Evolutionary conservation across 2,113 vertebrate genomes (phyloP), one percentile per base, ranked within the genome.

Genomic region (Eurypyga helias): DNA sequence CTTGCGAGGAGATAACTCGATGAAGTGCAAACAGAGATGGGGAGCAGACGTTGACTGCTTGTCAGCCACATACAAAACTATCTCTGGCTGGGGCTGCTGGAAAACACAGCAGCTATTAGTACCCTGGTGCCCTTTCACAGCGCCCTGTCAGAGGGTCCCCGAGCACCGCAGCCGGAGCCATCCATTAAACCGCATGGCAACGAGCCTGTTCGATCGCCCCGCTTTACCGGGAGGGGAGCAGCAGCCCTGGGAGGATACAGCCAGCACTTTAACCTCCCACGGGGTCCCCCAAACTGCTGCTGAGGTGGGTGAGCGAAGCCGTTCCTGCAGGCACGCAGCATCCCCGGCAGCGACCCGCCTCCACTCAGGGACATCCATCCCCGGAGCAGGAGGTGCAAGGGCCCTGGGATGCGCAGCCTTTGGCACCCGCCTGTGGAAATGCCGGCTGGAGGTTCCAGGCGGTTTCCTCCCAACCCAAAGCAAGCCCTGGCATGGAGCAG

Each of bases 11-110:
- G 97, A 98, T 98, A 98, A 96, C 97, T 94, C 85, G 93, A 97
- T 97, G 96, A 97, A 97, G 96, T 98, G 96, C 96, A 97, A 97
- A 98, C 96, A 97, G 97, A 98, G 96, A 95, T 87, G 62, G 92
- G 96, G 95, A 97, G 94, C 96, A 96, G 97, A 97, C 61, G 33
- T 15, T 89, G 92, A 95, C 92, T 89, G 92, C 85, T 85, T 96
- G 96, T 96, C 97, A 95, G 95, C 89, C 65, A 2, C 26, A 23
- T 7, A 17, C 73, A 73, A 67, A 95, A 28, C 93, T 96, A 69
- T 91, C 96, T 96, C 76, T 94, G 89, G 90, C 89, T 73, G 87
- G 79, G 93, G 77, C 88, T 82, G 91, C 96, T 95, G 92, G 93
- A 94, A 92, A 89, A 81, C 86, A 87, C 88, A 77, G 93, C 83